These are phyloP conservation scores for Sciurus carolinensis DNA, from an alignment of 2,797 vertebrate genomes.

Conservation along the genomic window DNA sequence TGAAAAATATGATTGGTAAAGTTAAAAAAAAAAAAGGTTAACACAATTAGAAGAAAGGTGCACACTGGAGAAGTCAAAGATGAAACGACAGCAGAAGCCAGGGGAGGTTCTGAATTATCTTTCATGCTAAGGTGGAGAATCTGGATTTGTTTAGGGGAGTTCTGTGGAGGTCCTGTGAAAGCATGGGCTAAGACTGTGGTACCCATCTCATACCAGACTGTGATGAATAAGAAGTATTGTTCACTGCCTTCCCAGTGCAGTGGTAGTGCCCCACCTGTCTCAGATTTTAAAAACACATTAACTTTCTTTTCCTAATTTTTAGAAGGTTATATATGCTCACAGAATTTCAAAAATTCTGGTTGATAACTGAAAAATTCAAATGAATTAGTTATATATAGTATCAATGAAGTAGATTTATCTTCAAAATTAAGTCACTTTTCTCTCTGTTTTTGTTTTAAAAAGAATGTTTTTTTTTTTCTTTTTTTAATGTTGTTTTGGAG, in stretches of 20 bases:
- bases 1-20: neutral
- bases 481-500: neutral
- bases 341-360: neutral
- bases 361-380: neutral
- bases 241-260: neutral
- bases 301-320: neutral
- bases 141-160: neutral
- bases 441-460: slow-evolving; percentile 35
- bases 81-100: neutral
- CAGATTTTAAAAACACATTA: neutral
- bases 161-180: neutral
- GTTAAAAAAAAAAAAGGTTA: neutral
- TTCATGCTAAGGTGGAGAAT: neutral
- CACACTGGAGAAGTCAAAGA: neutral
- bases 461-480: neutral
- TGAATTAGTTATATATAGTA: neutral
- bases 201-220: neutral
- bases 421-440: slow-evolving; percentile 4
- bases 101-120: neutral
- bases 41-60: neutral
- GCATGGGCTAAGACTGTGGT: neutral
- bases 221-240: no score
- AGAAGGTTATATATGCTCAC: neutral
- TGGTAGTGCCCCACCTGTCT: neutral
- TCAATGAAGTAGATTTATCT: neutral